Conservation (phyloP, 2,797 vertebrate genomes). For the Centropyge bicolor region DNA sequence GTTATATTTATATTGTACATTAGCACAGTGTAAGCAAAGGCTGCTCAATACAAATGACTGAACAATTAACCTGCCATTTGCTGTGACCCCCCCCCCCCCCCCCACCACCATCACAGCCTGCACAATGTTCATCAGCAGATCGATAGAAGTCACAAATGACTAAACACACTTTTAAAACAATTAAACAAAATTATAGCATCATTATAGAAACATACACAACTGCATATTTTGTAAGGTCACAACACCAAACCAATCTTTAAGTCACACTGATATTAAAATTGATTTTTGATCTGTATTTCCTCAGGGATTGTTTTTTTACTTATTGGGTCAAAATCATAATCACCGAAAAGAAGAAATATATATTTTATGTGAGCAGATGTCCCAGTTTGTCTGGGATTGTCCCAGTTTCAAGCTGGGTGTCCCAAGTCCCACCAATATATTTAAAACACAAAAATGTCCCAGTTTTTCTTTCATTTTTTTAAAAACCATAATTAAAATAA, state of each 20-base stretch:
- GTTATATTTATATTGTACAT: neutral
- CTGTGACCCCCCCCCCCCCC: neutral
- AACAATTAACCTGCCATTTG: slow-evolving; percentile 7
- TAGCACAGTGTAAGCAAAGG: neutral
- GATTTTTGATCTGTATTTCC: no score
- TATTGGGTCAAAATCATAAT: no score
- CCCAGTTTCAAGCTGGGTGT: no score
- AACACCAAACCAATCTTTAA: neutral
- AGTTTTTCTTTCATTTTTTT: no score
- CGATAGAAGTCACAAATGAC: neutral
- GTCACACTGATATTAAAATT: no score
- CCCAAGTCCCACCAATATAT: no score
- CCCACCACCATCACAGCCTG: neutral
- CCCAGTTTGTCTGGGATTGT: no score
- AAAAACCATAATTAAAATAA: no score
- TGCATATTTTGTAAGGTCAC: neutral
- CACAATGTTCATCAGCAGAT: neutral
- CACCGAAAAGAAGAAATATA: no score
- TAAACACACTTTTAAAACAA: neutral
- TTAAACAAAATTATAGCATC: neutral
- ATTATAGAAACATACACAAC: neutral
- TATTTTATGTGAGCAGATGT: no score
- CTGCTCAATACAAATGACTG: neutral
- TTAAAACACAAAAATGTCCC: no score
- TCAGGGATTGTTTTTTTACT: no score